Evolutionary conservation across 2,797 vertebrate genomes (phyloP).

Genomic region (Galaxias olidus): DNA sequence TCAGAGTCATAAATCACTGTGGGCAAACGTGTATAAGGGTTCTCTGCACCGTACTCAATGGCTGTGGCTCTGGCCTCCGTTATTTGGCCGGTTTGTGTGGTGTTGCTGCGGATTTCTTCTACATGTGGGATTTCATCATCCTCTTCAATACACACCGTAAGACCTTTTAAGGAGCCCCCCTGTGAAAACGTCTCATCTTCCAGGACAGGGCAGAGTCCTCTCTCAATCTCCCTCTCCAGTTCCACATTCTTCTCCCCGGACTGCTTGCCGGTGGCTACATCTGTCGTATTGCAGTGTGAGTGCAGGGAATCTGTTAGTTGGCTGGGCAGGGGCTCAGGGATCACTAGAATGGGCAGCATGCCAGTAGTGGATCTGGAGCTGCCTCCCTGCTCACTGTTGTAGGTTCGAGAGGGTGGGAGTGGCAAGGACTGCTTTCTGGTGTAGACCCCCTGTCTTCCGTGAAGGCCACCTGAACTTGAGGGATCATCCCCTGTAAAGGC

Average conservation of each 20-base stretch:
- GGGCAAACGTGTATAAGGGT: conserved; percentile 30
- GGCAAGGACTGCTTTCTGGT: conserved; percentile 52
- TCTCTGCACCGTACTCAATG: conserved; percentile 19
- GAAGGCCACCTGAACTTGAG: conserved; percentile 34
- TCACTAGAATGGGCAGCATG: conserved; percentile 32
- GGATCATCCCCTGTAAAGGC: conserved; percentile 41
- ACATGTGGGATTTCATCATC: neutral
- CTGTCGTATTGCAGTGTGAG: conserved; percentile 12
- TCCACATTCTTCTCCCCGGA: neutral
- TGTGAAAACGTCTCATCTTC: neutral
- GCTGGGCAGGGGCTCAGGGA: conserved; percentile 28
- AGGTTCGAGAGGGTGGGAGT: conserved; percentile 1
- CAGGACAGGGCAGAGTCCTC: neutral
- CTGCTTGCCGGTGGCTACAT: neutral
- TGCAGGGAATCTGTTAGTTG: neutral
- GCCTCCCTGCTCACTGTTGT: conserved; percentile 8
- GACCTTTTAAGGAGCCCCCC: too few relatives aligned
- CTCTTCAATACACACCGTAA: neutral
- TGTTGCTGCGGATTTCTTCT: neutral
- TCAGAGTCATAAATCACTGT: conserved; percentile 33
- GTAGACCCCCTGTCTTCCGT: conserved; percentile 56
- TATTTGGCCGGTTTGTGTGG: neutral
- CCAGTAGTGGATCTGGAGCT: conserved; percentile 10
- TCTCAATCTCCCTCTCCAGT: neutral
- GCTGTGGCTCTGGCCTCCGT: conserved; percentile 3